Conservation (phyloP, 2,797 vertebrate species). For the Acomys russatus region DNA sequence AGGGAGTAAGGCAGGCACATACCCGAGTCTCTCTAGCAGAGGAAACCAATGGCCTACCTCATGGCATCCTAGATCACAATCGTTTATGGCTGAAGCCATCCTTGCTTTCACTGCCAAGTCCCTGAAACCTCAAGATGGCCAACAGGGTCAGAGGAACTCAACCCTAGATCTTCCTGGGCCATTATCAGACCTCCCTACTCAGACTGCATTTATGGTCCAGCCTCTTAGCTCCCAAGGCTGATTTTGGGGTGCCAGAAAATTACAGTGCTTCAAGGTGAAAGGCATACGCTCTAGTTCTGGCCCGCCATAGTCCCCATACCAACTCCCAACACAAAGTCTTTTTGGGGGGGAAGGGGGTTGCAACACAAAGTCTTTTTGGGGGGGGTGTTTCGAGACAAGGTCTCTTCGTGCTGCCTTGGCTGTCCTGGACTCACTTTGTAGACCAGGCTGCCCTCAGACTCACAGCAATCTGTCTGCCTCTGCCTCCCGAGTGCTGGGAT, state of each 20-base stretch:
- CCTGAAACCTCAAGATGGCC: background rate
- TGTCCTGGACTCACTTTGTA: too few relatives aligned
- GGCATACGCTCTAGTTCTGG: background rate
- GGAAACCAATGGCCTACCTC: background rate
- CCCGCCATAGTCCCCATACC: background rate
- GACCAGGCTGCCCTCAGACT: too few relatives aligned
- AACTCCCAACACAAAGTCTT: background rate
- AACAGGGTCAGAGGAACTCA: background rate
- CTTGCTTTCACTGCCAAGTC: background rate
- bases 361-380: background rate
- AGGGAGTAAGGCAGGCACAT: background rate
- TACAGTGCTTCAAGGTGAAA: constrained; percentile 1
- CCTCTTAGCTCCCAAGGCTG: background rate
- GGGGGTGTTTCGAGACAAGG: too few relatives aligned
- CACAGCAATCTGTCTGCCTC: too few relatives aligned
- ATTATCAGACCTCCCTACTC: background rate
- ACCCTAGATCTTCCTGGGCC: background rate
- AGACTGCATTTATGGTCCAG: background rate
- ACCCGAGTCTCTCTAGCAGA: background rate
- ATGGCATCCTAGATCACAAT: background rate
- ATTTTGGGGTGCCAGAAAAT: constrained; percentile 51
- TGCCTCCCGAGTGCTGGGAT: too few relatives aligned
- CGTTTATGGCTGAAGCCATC: background rate
- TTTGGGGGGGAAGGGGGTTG: too few relatives aligned
- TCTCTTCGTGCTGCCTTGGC: too few relatives aligned